phyloP scores from a whole-genome alignment of 2,113 vertebrate genomes.

The Anas platyrhynchos region DNA sequence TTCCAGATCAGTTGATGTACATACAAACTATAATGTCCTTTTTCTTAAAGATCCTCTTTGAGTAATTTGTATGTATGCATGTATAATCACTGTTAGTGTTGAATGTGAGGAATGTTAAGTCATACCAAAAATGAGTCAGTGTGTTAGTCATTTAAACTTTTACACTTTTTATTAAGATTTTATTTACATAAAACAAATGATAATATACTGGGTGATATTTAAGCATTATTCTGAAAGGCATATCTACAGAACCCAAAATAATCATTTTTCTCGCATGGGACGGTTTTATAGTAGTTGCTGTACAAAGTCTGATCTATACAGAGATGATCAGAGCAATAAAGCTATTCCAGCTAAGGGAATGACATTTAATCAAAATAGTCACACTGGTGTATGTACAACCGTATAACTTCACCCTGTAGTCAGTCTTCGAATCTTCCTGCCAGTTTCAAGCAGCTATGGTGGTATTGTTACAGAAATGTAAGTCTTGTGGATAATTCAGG shows the following conservation, averaged over 20 bases:
- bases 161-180: conserved; percentile 66
- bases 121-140: conserved; percentile 52
- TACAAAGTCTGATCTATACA: neutral
- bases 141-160: conserved; percentile 62
- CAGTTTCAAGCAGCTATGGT: neutral
- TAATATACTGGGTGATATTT: conserved; percentile 45
- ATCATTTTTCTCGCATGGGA: neutral
- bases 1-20: conserved; percentile 31
- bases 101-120: conserved; percentile 27
- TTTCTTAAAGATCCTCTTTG: conserved; percentile 46
- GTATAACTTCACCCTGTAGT: neutral
- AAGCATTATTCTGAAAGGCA: conserved; percentile 32
- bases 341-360: neutral
- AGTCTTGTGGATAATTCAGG: neutral
- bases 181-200: conserved; percentile 69
- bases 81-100: conserved; percentile 5
- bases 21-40: conserved; percentile 10
- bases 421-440: neutral
- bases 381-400: neutral
- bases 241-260: conserved; percentile 24
- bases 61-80: conserved; percentile 27
- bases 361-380: conserved; percentile 17
- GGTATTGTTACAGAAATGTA: neutral
- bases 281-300: conserved; percentile 32
- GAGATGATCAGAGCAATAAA: neutral